These are phyloP conservation scores for Pristionchus japonicus DNA, from an alignment of 2,888 invertebrate genomes.

Conservation along the genomic window DNA sequence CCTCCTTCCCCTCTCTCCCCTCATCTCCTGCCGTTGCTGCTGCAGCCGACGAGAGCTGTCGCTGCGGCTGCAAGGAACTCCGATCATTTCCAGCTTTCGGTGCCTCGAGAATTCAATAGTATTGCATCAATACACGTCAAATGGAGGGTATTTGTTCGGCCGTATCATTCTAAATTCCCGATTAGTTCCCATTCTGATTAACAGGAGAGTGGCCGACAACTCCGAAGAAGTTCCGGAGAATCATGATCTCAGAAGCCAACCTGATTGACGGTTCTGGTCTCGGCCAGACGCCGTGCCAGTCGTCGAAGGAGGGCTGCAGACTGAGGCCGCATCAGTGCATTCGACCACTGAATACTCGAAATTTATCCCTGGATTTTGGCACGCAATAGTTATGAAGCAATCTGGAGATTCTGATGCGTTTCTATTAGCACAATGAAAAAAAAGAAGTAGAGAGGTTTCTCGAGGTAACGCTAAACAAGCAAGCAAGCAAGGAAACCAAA, in stretches of 20 bases:
- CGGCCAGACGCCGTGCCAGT: conserved; percentile 15
- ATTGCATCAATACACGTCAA: too few species aligned
- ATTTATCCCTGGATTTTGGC: too few species aligned
- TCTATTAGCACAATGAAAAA: too few species aligned
- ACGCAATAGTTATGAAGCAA: too few species aligned
- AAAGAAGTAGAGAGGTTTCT: background rate
- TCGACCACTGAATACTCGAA: background rate
- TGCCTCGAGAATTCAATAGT: too few species aligned
- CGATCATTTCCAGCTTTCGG: too few species aligned
- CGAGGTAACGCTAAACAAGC: background rate
- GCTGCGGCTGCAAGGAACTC: background rate
- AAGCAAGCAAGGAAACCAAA: background rate
- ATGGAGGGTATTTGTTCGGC: too few species aligned
- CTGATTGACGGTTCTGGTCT: background rate
- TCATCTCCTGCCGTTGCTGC: background rate
- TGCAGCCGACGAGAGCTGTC: conserved; percentile 2
- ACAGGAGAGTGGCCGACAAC: background rate
- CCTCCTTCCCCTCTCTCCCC: background rate
- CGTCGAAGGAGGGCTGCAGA: background rate
- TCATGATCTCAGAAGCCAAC: background rate
- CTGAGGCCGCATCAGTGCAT: conserved; percentile 19
- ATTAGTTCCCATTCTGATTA: background rate
- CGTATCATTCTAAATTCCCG: too few species aligned
- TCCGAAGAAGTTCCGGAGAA: too few species aligned
- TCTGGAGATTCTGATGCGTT: too few species aligned